Percentiles rank a stretch among this genome's conserved stretches.
Conservation (phyloP, 2,113 vertebrate species). For the Myiozetetes cayanensis region DNA sequence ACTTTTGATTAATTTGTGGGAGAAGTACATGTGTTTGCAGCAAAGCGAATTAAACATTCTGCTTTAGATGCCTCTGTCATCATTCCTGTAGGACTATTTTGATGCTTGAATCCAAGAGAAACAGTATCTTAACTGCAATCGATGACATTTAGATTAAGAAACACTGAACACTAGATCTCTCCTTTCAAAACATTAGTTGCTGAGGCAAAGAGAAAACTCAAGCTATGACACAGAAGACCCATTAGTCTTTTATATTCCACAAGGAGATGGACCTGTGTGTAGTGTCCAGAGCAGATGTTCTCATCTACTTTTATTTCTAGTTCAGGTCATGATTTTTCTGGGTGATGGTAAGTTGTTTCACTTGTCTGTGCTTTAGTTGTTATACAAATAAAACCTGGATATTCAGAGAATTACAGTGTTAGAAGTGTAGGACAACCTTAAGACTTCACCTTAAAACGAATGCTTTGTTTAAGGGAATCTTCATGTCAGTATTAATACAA, state of each 20-base stretch:
- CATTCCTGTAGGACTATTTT: background rate
- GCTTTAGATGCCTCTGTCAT: background rate
- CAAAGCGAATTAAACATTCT: background rate
- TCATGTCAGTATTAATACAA: background rate
- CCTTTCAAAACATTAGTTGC: background rate
- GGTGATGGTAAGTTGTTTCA: background rate
- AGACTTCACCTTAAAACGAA: background rate
- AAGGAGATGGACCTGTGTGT: background rate
- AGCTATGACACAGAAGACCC: background rate
- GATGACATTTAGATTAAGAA: background rate
- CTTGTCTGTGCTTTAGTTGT: background rate
- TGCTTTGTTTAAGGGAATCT: background rate
- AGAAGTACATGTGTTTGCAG: background rate
- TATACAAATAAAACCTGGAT: background rate
- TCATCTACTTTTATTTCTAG: background rate
- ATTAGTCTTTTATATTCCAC: background rate
- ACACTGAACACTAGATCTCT: background rate
- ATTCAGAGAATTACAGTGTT: background rate
- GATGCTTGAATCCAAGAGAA: background rate
- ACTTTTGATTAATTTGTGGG: background rate
- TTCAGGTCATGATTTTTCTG: background rate
- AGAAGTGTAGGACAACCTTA: background rate
- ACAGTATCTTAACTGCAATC: background rate
- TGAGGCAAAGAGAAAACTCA: background rate
- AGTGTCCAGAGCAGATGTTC: background rate